Conservation (phyloP, 2,797 vertebrate genomes). For the Acridotheres tristis region DNA sequence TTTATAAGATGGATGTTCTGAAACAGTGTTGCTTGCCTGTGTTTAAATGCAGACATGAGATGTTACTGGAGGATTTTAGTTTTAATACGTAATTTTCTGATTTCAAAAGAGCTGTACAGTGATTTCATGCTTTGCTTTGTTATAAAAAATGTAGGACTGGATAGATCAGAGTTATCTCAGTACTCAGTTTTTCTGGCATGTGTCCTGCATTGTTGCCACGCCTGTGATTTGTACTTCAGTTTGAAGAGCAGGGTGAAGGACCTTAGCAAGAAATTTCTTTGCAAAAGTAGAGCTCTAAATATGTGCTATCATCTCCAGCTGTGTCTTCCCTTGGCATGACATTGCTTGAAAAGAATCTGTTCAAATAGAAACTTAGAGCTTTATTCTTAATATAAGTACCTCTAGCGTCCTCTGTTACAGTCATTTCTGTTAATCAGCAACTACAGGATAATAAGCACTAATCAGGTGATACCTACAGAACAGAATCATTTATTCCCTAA, state of each 20-base stretch:
- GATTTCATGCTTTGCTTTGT: background rate
- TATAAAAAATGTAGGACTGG: background rate
- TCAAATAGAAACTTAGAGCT: background rate
- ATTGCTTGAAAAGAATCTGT: background rate
- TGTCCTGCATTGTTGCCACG: background rate
- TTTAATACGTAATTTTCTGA: background rate
- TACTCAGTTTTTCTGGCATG: background rate
- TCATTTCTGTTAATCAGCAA: rapidly evolving
- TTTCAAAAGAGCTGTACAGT: background rate
- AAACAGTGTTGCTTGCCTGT: background rate
- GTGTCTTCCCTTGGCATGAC: background rate
- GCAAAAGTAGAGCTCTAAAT: background rate
- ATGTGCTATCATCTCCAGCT: background rate
- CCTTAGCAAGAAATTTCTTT: background rate
- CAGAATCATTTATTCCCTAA: background rate
- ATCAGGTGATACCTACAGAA: background rate
- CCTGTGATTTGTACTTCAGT: background rate
- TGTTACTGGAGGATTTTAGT: background rate
- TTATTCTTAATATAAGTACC: background rate
- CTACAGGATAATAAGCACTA: background rate
- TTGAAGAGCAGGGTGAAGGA: background rate
- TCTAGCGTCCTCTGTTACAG: rapidly evolving
- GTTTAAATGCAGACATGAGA: background rate
- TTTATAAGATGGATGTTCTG: background rate
- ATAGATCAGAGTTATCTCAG: background rate